Percentiles rank a stretch among this genome's conserved stretches.
phyloP scores from a whole-genome alignment of 2,888 invertebrate genomes.

The Leptopilina myrica region DNA sequence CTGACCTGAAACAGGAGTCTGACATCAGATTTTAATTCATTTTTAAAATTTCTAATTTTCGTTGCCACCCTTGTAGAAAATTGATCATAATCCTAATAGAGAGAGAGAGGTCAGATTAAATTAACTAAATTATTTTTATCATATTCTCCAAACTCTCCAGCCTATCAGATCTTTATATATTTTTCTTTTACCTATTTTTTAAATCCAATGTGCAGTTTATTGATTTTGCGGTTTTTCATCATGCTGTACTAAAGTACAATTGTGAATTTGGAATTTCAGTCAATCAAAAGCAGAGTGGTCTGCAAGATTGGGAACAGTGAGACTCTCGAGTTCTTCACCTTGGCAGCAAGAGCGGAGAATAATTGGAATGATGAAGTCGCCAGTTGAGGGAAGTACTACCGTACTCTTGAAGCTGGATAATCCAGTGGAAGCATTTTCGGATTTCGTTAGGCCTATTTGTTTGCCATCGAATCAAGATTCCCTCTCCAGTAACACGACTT shows the following conservation, averaged over 20 bases:
- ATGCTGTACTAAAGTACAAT: background rate
- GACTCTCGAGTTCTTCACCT: slow-evolving; percentile 88
- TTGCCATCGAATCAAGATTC: slow-evolving; percentile 81
- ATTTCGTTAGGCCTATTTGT: slow-evolving; percentile 91
- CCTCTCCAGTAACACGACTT: slow-evolving; percentile 75
- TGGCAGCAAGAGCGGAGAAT: slow-evolving; percentile 92
- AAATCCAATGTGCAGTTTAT: no score
- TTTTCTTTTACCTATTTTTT: no score
- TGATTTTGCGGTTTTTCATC: background rate
- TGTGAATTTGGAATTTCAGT: slow-evolving; percentile 70
- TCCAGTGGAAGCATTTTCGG: slow-evolving; percentile 84
- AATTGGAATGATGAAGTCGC: slow-evolving; percentile 92
- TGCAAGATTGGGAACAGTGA: slow-evolving; percentile 86
- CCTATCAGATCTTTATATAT: no score
- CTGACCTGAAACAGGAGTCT: no score
- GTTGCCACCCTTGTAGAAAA: no score
- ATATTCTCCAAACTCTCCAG: no score
- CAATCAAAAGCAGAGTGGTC: slow-evolving; percentile 93
- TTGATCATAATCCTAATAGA: no score
- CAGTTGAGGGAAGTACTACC: slow-evolving; percentile 91
- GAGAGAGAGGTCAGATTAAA: no score
- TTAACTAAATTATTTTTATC: no score
- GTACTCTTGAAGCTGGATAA: slow-evolving; percentile 89
- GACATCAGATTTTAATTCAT: no score
- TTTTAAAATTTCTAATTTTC: no score